Evolutionary conservation across 1,140 invertebrate species (phyloP), one percentile per base, ranked within the genome.

Genomic region (Saccostrea glomerata): DNA sequence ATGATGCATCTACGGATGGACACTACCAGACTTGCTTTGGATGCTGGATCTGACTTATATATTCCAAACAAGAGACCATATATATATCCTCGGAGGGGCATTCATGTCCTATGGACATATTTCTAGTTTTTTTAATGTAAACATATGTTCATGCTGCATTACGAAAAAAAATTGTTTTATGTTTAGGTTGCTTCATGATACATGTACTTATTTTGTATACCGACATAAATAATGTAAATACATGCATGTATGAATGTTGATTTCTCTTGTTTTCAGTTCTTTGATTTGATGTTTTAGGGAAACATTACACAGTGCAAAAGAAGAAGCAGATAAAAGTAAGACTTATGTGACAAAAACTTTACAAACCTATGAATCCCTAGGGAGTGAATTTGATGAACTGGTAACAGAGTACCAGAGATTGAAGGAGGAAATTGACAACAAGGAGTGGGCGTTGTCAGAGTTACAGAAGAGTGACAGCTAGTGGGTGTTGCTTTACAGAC

Each of bases 351-450:
- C 77, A 17, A 86, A 93, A 73, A 87, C 91, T 25, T 82, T 93
- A 20, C 58, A 89, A 4, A 87, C 92, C 0, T 93, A 92, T 70
- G 87, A 91, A 30, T 86, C 91, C 20, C 87, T 94, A 13, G 92
- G 92, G n/a, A 90, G 89, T 84, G 92, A 91, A 63, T 94, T 94
- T 88, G 91, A 92, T 77, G 82, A 87, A 9, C 86, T 94, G 13
- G 93, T 93, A 0, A 85, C 92, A 40, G 92, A 94, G 73, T 93
- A 91, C 82, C 90, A 88, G 25, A 56, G 84, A 47, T 84, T 94
- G 54, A 87, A 89, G 77, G 87, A 88, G 47, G 92, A 94, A 82
- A 82, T 92, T 17, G 93, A 94, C 23, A 92, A 92, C 56, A 93
- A 93, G 70, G 87, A 89, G 63, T 94, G 92, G 92, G 93, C 91